Percentiles rank a stretch among this genome's conserved stretches.
phyloP scores from a whole-genome alignment of 1,140 invertebrate genomes.

The Saxidomus purpurata region DNA sequence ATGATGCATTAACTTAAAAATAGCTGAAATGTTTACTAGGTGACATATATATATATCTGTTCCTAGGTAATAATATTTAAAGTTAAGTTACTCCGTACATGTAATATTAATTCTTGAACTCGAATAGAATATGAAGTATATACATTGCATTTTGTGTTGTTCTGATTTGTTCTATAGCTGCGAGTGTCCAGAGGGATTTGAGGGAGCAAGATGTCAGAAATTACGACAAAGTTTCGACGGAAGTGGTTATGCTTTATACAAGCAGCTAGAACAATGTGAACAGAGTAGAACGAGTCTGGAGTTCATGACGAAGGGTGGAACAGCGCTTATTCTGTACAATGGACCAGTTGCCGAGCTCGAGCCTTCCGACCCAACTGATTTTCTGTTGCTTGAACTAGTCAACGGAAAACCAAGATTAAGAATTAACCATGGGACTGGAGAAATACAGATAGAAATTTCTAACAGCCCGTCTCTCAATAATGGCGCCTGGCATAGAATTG shows the following conservation, averaged over 20 bases:
- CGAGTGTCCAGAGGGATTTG: slow-evolving; percentile 96
- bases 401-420: slow-evolving; percentile 95
- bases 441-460: slow-evolving; percentile 87
- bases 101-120: too few relatives aligned
- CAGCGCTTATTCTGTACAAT: slow-evolving; percentile 97
- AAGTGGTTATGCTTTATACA: slow-evolving; percentile 93
- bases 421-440: slow-evolving; percentile 98
- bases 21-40: too few relatives aligned
- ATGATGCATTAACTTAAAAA: too few relatives aligned
- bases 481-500: slow-evolving; percentile 98
- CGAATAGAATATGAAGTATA: too few relatives aligned
- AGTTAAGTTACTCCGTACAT: too few relatives aligned
- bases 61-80: too few relatives aligned
- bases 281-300: slow-evolving; percentile 97
- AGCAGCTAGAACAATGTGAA: slow-evolving; percentile 97
- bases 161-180: slow-evolving; percentile 88
- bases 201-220: slow-evolving; percentile 97
- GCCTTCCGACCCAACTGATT: slow-evolving; percentile 89
- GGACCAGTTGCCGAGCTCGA: slow-evolving; percentile 93
- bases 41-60: too few relatives aligned
- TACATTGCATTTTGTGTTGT: too few relatives aligned
- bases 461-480: slow-evolving; percentile 90
- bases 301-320: slow-evolving; percentile 95
- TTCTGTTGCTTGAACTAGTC: slow-evolving; percentile 96
- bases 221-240: slow-evolving; percentile 96